Evolutionary conservation across 2,888 invertebrate species (phyloP).

Genomic region (Scaptomyza polygonia): DNA sequence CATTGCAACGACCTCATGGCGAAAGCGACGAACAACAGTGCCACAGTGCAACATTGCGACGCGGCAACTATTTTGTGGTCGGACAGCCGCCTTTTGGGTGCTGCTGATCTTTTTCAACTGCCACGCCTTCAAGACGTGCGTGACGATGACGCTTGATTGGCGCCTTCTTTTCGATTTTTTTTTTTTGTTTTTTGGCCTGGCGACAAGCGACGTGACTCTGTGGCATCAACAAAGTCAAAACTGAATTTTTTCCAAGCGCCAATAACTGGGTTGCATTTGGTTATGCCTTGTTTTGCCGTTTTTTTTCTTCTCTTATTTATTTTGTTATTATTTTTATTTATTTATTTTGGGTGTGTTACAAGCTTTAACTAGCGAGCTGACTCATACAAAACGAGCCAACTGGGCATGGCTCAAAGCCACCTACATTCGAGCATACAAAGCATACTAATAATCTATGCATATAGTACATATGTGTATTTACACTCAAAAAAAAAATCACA

Average conservation of each 20-base stretch:
- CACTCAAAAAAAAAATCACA: not conserved
- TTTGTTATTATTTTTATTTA: not conserved
- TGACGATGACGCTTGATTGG: conserved; percentile 31
- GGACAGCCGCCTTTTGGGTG: not conserved
- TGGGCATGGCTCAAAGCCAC: conserved; percentile 51
- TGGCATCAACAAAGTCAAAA: conserved; percentile 37
- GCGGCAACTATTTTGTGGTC: conserved; percentile 6
- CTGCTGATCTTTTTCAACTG: conserved; percentile 20
- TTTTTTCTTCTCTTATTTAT: not conserved
- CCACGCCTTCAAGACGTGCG: conserved; percentile 51
- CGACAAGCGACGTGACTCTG: conserved; percentile 39
- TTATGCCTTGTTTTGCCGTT: conserved; percentile 9
- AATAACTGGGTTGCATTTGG: conserved; percentile 3
- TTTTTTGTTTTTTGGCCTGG: not conserved
- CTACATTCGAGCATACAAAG: conserved; percentile 22
- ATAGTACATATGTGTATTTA: no score
- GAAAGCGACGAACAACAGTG: conserved; percentile 50
- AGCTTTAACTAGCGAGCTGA: conserved; percentile 44
- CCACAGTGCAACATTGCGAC: conserved; percentile 31
- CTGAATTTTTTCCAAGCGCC: no score
- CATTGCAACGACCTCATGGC: conserved; percentile 54
- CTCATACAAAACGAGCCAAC: conserved; percentile 37
- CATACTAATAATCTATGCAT: not conserved
- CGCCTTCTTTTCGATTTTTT: conserved; percentile 16
- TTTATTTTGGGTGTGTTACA: conserved; percentile 43